Conservation (phyloP, 2,888 invertebrate species). For the Idaea straminata region DNA sequence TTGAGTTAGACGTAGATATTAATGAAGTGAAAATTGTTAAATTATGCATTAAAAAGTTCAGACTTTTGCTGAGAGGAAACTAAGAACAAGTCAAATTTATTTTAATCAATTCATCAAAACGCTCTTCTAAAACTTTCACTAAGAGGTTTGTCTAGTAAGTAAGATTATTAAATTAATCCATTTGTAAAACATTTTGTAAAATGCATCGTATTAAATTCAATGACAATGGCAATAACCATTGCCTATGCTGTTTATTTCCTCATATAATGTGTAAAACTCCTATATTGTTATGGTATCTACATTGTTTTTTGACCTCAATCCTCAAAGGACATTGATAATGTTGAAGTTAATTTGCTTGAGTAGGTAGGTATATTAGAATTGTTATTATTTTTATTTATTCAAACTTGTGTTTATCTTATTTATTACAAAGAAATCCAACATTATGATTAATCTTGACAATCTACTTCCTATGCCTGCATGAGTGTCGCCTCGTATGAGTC, state of each 20-base stretch:
- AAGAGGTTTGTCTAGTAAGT: not conserved
- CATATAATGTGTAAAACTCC: not conserved
- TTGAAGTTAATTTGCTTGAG: too few species aligned
- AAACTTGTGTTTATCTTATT: constrained; percentile 4
- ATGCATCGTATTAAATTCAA: not conserved
- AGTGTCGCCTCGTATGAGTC: constrained; percentile 35
- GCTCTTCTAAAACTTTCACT: constrained; percentile 22
- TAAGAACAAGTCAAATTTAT: constrained; percentile 21
- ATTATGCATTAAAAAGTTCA: constrained; percentile 21
- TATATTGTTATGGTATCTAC: too few species aligned
- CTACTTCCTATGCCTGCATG: constrained; percentile 14
- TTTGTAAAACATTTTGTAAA: not conserved
- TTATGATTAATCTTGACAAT: constrained; percentile 24
- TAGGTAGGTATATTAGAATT: too few species aligned
- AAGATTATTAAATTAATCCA: constrained; percentile 6
- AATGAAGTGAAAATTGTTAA: constrained; percentile 26
- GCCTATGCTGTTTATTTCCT: not conserved
- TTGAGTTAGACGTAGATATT: constrained; percentile 3
- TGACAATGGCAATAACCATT: not conserved
- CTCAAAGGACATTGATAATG: too few species aligned
- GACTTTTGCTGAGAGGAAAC: constrained; percentile 19
- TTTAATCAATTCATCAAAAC: constrained; percentile 26
- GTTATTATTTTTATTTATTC: not conserved
- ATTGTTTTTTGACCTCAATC: too few species aligned
- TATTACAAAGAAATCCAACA: constrained; percentile 11